Evolutionary conservation across 2,797 vertebrate genomes (phyloP).

Genomic region (Iguana delicatissima): DNA sequence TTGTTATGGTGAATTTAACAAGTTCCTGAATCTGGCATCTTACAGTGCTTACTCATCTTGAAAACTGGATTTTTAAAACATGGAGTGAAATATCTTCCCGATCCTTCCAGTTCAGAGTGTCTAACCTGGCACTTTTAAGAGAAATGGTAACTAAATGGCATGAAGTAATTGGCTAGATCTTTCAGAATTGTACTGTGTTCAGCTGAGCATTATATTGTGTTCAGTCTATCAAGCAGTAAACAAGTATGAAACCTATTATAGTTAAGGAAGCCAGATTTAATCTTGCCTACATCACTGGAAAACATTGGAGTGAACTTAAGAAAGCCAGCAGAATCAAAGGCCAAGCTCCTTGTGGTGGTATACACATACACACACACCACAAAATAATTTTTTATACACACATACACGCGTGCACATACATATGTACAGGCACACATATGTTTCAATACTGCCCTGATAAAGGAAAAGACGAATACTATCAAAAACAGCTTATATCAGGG

Average conservation of each 20-base stretch:
- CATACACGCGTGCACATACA: neutral
- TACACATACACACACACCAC: too few relatives aligned
- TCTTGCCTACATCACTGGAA: neutral
- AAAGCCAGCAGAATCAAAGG: neutral
- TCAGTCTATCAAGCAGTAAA: conserved; percentile 6
- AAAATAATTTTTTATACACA: too few relatives aligned
- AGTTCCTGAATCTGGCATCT: conserved; percentile 38
- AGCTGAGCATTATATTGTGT: neutral
- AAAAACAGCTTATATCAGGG: neutral
- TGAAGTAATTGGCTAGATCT: neutral
- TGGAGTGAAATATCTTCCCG: neutral
- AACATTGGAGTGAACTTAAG: neutral
- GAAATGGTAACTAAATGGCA: neutral
- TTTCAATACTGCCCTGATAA: neutral
- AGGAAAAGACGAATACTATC: neutral
- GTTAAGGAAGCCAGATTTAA: neutral
- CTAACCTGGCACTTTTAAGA: conserved; percentile 8
- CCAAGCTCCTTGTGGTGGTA: neutral
- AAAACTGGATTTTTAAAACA: conserved; percentile 11
- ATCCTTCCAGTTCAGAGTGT: neutral
- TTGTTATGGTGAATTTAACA: conserved; percentile 61
- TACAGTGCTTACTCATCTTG: neutral
- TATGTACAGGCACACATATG: neutral
- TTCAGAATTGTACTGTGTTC: neutral
- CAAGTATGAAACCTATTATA: neutral